Percentiles rank a stretch among this genome's conserved stretches.
Conservation (phyloP, 2,113 vertebrate species). For the Agapornis roseicollis region DNA sequence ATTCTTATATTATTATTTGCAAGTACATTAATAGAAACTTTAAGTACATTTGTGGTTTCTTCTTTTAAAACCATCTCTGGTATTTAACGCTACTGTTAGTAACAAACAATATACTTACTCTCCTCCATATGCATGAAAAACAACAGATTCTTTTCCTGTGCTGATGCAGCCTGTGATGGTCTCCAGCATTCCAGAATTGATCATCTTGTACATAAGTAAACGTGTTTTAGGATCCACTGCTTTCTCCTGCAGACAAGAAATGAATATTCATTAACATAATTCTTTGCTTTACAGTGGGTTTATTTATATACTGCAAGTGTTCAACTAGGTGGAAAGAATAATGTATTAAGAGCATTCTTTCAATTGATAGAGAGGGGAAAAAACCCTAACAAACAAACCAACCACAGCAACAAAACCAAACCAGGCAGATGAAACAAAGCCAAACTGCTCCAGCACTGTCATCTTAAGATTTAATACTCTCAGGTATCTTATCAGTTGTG, state of each 20-base stretch:
- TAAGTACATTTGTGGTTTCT: not conserved
- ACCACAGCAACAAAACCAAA: not conserved
- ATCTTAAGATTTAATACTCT: not conserved
- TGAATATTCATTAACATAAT: not conserved
- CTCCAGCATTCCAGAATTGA: conserved; percentile 90
- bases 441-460: not conserved
- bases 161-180: conserved; percentile 96
- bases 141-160: conserved; percentile 96
- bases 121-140: conserved; percentile 95
- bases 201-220: conserved; percentile 96
- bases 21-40: not conserved
- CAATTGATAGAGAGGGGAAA: not conserved
- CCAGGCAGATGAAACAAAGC: not conserved
- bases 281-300: not conserved
- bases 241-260: conserved; percentile 83
- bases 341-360: not conserved
- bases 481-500: not conserved
- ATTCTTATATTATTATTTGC: not conserved
- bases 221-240: conserved; percentile 95
- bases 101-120: conserved; percentile 72
- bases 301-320: not conserved
- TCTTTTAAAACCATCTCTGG: not conserved
- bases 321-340: not conserved
- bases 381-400: not conserved
- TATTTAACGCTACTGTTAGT: not conserved